Percentiles rank a stretch among this genome's conserved stretches.
These are phyloP conservation scores for Drosophila quadrilineata DNA, from an alignment of 1,140 invertebrate species.

Conservation along the genomic window DNA sequence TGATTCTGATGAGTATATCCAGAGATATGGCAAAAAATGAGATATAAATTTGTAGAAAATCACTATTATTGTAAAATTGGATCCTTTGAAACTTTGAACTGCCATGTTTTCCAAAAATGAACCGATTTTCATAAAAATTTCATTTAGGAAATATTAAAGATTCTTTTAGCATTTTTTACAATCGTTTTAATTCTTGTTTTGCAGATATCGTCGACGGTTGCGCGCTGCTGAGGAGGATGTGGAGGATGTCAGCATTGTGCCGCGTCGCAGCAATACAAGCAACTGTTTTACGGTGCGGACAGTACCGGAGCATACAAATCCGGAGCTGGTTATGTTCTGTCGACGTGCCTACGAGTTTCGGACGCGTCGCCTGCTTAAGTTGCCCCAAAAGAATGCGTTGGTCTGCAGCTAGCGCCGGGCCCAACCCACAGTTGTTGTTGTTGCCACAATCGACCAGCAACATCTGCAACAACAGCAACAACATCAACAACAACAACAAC, in stretches of 20 bases:
- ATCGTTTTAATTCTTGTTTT: background rate
- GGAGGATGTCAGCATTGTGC: conserved; percentile 72
- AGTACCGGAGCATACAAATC: conserved; percentile 86
- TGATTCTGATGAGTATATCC: too few species aligned
- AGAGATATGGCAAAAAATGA: too few species aligned
- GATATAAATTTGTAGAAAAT: too few species aligned
- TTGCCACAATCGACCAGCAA: background rate
- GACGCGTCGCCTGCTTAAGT: conserved; percentile 89
- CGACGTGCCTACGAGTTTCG: conserved; percentile 97
- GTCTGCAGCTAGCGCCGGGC: conserved; percentile 39
- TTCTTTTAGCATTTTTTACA: too few species aligned
- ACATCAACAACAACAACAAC: background rate
- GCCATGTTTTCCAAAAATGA: too few species aligned
- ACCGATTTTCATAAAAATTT: too few species aligned
- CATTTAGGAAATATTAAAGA: too few species aligned
- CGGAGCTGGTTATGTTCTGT: conserved; percentile 96
- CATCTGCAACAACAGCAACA: background rate
- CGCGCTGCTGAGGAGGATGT: conserved; percentile 83
- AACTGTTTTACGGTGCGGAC: conserved; percentile 81
- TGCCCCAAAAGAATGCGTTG: conserved; percentile 82
- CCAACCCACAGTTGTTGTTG: background rate
- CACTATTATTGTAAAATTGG: too few species aligned
- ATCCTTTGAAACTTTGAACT: too few species aligned
- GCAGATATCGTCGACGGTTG: conserved; percentile 83
- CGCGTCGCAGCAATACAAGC: conserved; percentile 61